These are phyloP conservation scores for Haemorhous mexicanus DNA, from an alignment of 2,113 vertebrate genomes.

Conservation along the genomic window DNA sequence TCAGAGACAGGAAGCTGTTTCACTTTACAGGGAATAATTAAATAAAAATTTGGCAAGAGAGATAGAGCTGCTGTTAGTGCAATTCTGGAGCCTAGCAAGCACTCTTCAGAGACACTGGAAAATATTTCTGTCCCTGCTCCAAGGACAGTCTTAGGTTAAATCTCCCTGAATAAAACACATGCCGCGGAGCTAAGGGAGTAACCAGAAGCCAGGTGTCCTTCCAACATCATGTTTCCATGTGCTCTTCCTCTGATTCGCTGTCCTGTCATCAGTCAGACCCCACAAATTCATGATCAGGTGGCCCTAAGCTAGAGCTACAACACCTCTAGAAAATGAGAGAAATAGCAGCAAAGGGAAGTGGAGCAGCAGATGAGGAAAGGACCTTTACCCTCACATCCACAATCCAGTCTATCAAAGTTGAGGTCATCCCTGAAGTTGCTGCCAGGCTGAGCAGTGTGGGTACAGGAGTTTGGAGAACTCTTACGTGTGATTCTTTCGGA, in stretches of 20 bases:
- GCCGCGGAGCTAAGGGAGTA: not conserved
- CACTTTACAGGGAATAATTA: slow-evolving; percentile 28
- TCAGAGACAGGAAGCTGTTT: slow-evolving; percentile 21
- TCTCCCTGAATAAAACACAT: not conserved
- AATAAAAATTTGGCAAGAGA: slow-evolving; percentile 26
- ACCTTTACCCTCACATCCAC: not conserved
- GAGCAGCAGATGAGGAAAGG: not conserved
- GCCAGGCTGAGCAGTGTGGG: not conserved
- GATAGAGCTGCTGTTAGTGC: not conserved
- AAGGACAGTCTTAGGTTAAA: not conserved
- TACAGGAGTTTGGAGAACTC: not conserved
- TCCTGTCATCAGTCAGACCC: not conserved
- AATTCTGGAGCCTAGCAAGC: not conserved
- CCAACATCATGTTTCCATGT: not conserved
- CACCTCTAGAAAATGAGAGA: not conserved
- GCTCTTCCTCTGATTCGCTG: not conserved
- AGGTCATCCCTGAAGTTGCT: not conserved
- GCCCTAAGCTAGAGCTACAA: not conserved
- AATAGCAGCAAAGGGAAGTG: not conserved
- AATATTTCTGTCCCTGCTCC: not conserved
- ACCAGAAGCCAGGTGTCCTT: not conserved
- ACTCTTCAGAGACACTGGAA: not conserved
- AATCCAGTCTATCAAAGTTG: not conserved
- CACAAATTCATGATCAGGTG: not conserved
- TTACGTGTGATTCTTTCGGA: not conserved